Evolutionary conservation across 2,888 invertebrate genomes (phyloP), one percentile per base, ranked within the genome.

Genomic region (Altica lythri): DNA sequence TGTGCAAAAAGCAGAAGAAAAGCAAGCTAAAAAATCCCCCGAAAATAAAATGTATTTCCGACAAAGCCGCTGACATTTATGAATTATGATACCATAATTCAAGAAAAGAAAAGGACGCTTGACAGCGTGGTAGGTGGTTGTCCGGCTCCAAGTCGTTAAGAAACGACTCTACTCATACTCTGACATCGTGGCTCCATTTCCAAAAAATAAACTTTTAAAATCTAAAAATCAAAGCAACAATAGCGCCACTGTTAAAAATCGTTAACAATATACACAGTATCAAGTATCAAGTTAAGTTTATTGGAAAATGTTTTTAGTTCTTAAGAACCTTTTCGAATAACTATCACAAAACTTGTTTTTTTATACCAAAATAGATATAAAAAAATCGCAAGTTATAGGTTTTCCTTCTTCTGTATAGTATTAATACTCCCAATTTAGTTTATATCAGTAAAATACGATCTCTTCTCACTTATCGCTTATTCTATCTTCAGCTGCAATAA

Each of bases 41-140:
- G 57, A 62, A 58, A 59, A 60, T 62, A 58, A 59, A 62, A 62
- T 60, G 62, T 60, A 62, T 60, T 62, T 62, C 74, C 72, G 73
- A 72, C 72, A 66, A 70, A 59, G 69, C 70, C 68, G 71, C 71
- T 71, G 72, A 73, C 72, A 67, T 72, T 49, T 67, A 70, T 75
- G 74, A 75, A 68, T 74, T 75, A 75, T 72, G 68, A 68, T 66
- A 63, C 70, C 69, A 75, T 75, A 75, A 75, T 74, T 75, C 74
- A 75, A 57, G 61, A 68, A 64, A 71, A 71, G 72, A 74, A 75
- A 75, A 74, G 69, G 71, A 73, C 66, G 69, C 64, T 71, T 71
- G 74, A 72, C 74, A 70, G 70, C 71, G 66, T 69, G 66, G 71
- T 73, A 73, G 73, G 72, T 73, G 72, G 72, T 69, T 68, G 69